A percentile compares a stretch with the other conserved stretches of the same genome.
Evolutionary conservation across 2,888 invertebrate genomes (phyloP).

Genomic region (Drosophila multiciliata): DNA sequence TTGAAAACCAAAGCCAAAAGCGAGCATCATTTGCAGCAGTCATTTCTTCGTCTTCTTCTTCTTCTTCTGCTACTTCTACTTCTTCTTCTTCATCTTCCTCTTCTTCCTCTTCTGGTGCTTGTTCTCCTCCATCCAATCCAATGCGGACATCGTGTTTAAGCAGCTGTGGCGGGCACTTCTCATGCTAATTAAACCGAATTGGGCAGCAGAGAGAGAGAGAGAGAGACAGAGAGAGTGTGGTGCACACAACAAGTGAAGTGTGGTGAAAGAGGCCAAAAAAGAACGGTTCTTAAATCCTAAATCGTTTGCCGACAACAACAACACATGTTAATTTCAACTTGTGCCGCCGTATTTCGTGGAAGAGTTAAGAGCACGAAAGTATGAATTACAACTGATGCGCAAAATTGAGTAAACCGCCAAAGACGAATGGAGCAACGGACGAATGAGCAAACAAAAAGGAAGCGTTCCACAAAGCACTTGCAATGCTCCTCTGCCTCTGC

Average conservation of each 20-base stretch:
- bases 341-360: slow-evolving; percentile 74
- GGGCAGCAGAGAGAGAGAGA: slow-evolving; percentile 47
- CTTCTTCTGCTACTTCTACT: neutral
- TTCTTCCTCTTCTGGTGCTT: neutral
- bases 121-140: neutral
- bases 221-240: neutral
- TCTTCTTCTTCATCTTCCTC: neutral
- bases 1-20: slow-evolving; percentile 3
- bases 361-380: slow-evolving; percentile 71
- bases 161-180: slow-evolving; percentile 74
- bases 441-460: slow-evolving; percentile 70
- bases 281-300: slow-evolving; percentile 78
- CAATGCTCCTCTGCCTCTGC: neutral
- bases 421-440: slow-evolving; percentile 60
- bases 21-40: slow-evolving; percentile 16
- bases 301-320: slow-evolving; percentile 56
- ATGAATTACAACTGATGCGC: slow-evolving; percentile 81
- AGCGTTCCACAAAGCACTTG: slow-evolving; percentile 52
- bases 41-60: neutral
- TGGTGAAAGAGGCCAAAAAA: slow-evolving; percentile 59
- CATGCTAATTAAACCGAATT: slow-evolving; percentile 79
- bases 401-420: slow-evolving; percentile 74
- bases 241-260: slow-evolving; percentile 43
- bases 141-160: slow-evolving; percentile 70
- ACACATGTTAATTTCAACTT: slow-evolving; percentile 77